These are phyloP conservation scores for Azorinus chamasolen DNA, from an alignment of 2,888 invertebrate genomes.

Conservation along the genomic window DNA sequence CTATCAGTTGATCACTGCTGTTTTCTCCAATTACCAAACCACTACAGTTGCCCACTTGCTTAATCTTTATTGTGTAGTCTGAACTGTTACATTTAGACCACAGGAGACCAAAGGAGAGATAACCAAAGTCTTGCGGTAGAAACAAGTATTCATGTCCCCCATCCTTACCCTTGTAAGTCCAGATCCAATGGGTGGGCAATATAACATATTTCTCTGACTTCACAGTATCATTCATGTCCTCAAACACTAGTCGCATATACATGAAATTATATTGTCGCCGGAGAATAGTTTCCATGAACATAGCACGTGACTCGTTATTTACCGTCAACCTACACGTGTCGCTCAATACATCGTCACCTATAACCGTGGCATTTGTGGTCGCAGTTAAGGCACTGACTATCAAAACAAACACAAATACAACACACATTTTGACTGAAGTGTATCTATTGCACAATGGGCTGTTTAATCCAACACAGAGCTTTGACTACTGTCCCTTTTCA, in stretches of 20 bases:
- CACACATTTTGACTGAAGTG: too few species aligned
- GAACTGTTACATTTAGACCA: conserved; percentile 17
- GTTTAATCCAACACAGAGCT: too few species aligned
- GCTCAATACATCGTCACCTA: too few species aligned
- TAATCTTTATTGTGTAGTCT: conserved; percentile 6
- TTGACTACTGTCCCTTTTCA: too few species aligned
- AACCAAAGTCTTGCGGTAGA: conserved; percentile 45
- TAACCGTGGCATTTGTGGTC: too few species aligned
- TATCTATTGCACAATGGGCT: too few species aligned
- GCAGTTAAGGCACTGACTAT: too few species aligned
- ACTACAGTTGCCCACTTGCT: conserved; percentile 10
- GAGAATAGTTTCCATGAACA: conserved; percentile 20
- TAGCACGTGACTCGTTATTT: too few species aligned
- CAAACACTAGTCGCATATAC: conserved; percentile 26
- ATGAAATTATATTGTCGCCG: conserved; percentile 37
- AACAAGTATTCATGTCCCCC: conserved; percentile 41
- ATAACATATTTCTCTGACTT: conserved; percentile 27
- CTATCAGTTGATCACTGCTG: conserved; percentile 33
- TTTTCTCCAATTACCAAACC: conserved; percentile 9
- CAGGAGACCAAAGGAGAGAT: conserved; percentile 46
- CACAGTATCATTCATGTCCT: conserved; percentile 2
- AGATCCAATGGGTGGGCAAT: conserved; percentile 31
- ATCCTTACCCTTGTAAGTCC: conserved; percentile 48
- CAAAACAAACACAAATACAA: too few species aligned
- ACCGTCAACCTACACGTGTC: too few species aligned